Base-by-base conservation (phyloP, 2,888 invertebrate genomes). In the Tipula unca region DNA sequence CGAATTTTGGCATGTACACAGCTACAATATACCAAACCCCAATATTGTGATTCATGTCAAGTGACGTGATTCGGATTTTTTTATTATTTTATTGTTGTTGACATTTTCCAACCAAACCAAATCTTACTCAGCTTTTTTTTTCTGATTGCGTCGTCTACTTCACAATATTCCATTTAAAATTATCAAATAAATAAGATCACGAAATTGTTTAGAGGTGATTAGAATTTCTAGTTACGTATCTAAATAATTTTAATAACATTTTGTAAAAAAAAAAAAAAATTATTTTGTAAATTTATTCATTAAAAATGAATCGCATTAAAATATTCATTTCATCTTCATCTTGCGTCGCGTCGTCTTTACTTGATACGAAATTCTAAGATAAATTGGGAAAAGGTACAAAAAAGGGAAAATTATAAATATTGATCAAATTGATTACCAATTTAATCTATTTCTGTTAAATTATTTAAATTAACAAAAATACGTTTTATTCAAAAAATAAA, bases 381-480 rank as follows among this genome's bases (percentile, higher is more conserved):
- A 25, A 69, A 69, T 69, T 69, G 69, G 20, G 69, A 69, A 69
- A 69, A 25, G 69, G 69, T 69, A 69, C 69, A 25, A 69, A 5
- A 54, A 17, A 54, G 8, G 0, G 25, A 25, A 69, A 69, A 69
- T 25, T 25, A 69, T 20, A 69, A 8, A 69, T 69, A 69, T 69
- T 69, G 69, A 69, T 69, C 69, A 69, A 69, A 69, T 69, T 69
- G 69, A 69, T 69, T 69, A 69, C 25, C 69, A 69, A 69, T 69
- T 25, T 69, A 69, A 69, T 69, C 69, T 69, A 69, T 69, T 69
- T 69, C 69, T 69, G 69, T 69, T 69, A 69, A 69, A 69, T 69
- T 69, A 69, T 69, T 69, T 69, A 69, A 69, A 69, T 69, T 69
- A 69, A 69, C 69, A 69, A 69, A 54, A 54, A 54, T 42, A 42